Percentiles rank a stretch among this genome's conserved stretches.
These are phyloP conservation scores for Anguilla rostrata DNA, from an alignment of 2,113 vertebrate species.

Conservation along the genomic window DNA sequence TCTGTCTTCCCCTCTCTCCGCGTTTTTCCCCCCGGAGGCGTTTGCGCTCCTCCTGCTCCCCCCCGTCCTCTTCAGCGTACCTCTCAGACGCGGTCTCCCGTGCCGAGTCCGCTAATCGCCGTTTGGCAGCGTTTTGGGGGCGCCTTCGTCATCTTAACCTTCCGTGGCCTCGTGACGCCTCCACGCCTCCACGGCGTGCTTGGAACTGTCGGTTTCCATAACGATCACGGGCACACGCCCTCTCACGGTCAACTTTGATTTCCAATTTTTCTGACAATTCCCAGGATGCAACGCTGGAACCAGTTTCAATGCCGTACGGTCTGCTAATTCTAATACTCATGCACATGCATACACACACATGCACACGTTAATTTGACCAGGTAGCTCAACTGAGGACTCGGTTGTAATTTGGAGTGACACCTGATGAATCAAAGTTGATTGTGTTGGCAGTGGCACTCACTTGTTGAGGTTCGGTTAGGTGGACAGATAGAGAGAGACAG, in stretches of 20 bases:
- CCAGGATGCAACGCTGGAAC: too few relatives aligned
- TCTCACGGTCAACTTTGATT: neutral
- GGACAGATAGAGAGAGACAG: too few relatives aligned
- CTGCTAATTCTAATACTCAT: too few relatives aligned
- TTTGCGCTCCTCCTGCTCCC: neutral
- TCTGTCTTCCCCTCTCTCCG: neutral
- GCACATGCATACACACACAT: too few relatives aligned
- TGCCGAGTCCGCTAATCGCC: neutral
- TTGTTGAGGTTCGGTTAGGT: too few relatives aligned
- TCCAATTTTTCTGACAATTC: too few relatives aligned
- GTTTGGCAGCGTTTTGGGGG: neutral
- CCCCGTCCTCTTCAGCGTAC: neutral
- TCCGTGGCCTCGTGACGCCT: neutral
- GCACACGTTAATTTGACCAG: too few relatives aligned
- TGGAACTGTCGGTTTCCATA: neutral
- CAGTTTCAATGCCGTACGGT: too few relatives aligned
- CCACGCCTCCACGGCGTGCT: neutral
- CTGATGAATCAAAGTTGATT: too few relatives aligned
- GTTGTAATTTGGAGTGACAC: too few relatives aligned
- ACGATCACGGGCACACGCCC: neutral
- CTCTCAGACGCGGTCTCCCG: neutral
- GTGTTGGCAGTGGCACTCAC: too few relatives aligned
- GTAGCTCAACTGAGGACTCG: too few relatives aligned
- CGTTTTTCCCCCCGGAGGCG: constrained; percentile 1
- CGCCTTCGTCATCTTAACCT: neutral